Evolutionary conservation across 35 echinoderm and acorn worm genomes (phyloP).

Genomic region (Acanthaster planci): DNA sequence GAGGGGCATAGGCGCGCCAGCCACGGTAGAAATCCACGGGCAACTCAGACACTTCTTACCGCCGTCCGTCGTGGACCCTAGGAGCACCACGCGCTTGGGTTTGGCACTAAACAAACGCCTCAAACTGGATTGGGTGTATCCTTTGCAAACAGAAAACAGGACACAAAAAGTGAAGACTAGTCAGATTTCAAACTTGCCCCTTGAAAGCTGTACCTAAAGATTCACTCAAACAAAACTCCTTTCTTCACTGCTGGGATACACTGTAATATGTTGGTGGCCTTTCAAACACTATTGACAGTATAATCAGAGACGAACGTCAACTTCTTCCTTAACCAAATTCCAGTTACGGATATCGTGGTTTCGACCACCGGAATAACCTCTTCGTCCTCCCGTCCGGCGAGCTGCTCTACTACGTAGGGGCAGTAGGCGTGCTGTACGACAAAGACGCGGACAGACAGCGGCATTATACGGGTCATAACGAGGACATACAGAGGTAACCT

Average conservation of each 20-base stretch:
- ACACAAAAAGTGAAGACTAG: background rate
- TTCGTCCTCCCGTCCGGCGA: slow-evolving; percentile 69
- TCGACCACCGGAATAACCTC: slow-evolving; percentile 75
- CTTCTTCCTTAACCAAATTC: background rate
- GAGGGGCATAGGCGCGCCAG: slow-evolving; percentile 40
- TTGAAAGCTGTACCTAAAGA: too few species aligned
- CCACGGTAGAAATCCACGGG: slow-evolving; percentile 68
- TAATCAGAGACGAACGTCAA: too few species aligned
- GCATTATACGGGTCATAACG: slow-evolving; percentile 89
- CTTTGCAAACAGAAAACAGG: slow-evolving; percentile 40
- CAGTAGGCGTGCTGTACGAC: slow-evolving; percentile 80
- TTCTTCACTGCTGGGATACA: too few species aligned
- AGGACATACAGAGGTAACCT: slow-evolving; percentile 86
- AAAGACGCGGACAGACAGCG: slow-evolving; percentile 68
- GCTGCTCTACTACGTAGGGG: slow-evolving; percentile 78
- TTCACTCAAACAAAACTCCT: too few species aligned
- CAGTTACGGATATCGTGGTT: slow-evolving; percentile 93
- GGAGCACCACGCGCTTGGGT: slow-evolving; percentile 1
- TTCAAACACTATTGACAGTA: too few species aligned
- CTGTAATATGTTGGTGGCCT: too few species aligned
- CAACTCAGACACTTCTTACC: slow-evolving; percentile 73
- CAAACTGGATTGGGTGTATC: slow-evolving; percentile 99
- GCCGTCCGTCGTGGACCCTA: slow-evolving; percentile 56
- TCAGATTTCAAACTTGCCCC: background rate
- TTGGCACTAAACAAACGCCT: slow-evolving; percentile 76